Evolutionary conservation across 1,140 invertebrate genomes (phyloP).

Genomic region (Drosophila setifemur): DNA sequence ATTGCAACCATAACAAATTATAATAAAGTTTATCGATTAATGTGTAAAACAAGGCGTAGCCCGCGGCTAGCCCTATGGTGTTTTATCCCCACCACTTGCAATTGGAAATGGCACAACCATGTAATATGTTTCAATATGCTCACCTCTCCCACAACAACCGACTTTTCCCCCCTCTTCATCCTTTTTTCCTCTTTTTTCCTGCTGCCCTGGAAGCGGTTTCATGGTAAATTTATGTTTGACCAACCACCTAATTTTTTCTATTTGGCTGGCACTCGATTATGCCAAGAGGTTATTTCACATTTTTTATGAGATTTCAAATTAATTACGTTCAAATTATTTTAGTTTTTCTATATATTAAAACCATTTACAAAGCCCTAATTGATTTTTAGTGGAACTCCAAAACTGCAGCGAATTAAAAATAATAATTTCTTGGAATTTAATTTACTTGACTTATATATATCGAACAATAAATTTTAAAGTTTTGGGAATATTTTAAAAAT

Average conservation of each 20-base stretch:
- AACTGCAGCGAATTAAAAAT: too few species aligned
- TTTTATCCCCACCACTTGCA: neutral
- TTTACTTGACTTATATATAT: too few species aligned
- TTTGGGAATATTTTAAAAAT: too few species aligned
- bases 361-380: too few species aligned
- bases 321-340: neutral
- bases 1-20: constrained; percentile 64
- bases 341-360: neutral
- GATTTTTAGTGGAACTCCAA: too few species aligned
- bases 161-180: neutral
- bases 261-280: neutral
- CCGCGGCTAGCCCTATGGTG: neutral
- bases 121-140: constrained; percentile 64
- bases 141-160: neutral
- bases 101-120: constrained; percentile 10
- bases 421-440: too few species aligned
- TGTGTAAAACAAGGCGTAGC: constrained; percentile 41
- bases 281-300: neutral
- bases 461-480: too few species aligned
- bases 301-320: neutral
- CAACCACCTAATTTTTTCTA: constrained; percentile 16
- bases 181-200: too few species aligned
- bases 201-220: constrained; percentile 10
- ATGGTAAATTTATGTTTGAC: constrained; percentile 50
- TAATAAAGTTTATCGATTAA: constrained; percentile 78